Percentiles rank a stretch among this genome's conserved stretches.
phyloP scores from a whole-genome alignment of 92 coral and sea anemone species.

The Siderastrea siderea region DNA sequence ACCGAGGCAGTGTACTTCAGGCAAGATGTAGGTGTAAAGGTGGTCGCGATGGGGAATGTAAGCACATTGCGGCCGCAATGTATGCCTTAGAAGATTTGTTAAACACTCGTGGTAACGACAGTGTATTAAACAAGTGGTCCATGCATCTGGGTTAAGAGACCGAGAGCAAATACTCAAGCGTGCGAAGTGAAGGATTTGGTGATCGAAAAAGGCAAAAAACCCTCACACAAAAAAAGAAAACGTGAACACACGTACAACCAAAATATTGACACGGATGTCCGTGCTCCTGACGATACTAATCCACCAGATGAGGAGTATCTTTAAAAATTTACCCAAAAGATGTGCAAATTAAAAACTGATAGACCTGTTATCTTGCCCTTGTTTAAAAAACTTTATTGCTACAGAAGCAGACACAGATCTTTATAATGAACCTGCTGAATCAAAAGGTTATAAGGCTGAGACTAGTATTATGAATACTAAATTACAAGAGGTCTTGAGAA shows the following conservation, averaged over 20 bases:
- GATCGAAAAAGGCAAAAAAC: conserved; percentile 47
- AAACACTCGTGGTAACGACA: conserved; percentile 48
- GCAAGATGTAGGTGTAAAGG: conserved; percentile 52
- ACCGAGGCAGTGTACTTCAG: conserved; percentile 58
- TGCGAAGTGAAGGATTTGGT: conserved; percentile 49
- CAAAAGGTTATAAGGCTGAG: conserved; percentile 9
- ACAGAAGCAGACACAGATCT: conserved; percentile 21
- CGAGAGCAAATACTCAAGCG: conserved; percentile 44
- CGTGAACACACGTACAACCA: conserved; percentile 48
- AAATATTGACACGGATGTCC: conserved; percentile 74
- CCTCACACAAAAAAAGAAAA: conserved; percentile 54
- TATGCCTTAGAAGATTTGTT: conserved; percentile 32
- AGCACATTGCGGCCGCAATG: no score
- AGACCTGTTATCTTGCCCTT: conserved; percentile 75
- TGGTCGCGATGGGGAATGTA: no score
- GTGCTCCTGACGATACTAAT: conserved; percentile 56
- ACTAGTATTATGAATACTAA: conserved; percentile 45
- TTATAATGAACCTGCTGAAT: conserved; percentile 23
- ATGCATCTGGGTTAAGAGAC: conserved; percentile 57
- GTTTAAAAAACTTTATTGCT: conserved; percentile 58
- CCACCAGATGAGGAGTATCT: conserved; percentile 69
- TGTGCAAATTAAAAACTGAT: conserved; percentile 58
- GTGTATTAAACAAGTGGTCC: conserved; percentile 68
- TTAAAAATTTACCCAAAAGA: conserved; percentile 56
- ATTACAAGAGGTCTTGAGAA: conserved; percentile 27